phyloP scores from a whole-genome alignment of 2,888 invertebrate genomes.

The Branchipolynoe longqiensis region DNA sequence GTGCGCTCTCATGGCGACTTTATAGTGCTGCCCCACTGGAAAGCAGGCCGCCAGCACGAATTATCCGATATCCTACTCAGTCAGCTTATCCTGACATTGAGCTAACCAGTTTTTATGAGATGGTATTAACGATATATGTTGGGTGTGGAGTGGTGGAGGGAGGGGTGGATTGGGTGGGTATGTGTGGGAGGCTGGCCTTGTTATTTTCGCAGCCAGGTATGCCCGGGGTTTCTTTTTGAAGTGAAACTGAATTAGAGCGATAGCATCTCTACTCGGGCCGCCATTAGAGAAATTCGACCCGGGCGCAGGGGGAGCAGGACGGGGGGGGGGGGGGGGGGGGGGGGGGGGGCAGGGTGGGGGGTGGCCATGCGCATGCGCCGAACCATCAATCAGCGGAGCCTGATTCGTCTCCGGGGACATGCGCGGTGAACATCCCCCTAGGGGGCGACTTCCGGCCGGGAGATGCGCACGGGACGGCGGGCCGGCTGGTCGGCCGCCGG shows the following conservation, averaged over 20 bases:
- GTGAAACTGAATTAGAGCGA: slow-evolving; percentile 49
- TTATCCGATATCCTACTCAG: background rate
- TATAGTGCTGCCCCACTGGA: too few relatives aligned
- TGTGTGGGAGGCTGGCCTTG: too few relatives aligned
- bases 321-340: too few relatives aligned
- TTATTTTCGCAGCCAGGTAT: slow-evolving; percentile 21
- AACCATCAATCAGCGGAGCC: slow-evolving; percentile 42
- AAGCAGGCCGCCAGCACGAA: background rate
- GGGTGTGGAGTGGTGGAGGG: background rate
- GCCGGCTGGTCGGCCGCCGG: background rate
- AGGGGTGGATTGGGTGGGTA: too few relatives aligned
- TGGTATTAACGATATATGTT: slow-evolving; percentile 13
- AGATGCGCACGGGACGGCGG: background rate
- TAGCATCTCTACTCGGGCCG: slow-evolving; percentile 32
- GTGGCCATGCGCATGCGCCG: slow-evolving; percentile 25
- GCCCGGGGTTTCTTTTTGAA: slow-evolving; percentile 27
- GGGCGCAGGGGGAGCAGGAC: too few relatives aligned
- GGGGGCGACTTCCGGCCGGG: background rate
- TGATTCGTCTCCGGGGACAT: slow-evolving; percentile 41
- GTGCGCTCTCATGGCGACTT: too few relatives aligned
- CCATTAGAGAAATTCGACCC: slow-evolving; percentile 50
- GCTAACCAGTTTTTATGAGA: too few relatives aligned
- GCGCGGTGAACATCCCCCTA: slow-evolving; percentile 8
- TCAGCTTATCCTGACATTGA: background rate
- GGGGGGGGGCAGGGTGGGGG: too few relatives aligned